A percentile compares a stretch with the other conserved stretches of the same genome.
phyloP scores from a whole-genome alignment of 2,888 invertebrate species.

The Calephelis perditalis region DNA sequence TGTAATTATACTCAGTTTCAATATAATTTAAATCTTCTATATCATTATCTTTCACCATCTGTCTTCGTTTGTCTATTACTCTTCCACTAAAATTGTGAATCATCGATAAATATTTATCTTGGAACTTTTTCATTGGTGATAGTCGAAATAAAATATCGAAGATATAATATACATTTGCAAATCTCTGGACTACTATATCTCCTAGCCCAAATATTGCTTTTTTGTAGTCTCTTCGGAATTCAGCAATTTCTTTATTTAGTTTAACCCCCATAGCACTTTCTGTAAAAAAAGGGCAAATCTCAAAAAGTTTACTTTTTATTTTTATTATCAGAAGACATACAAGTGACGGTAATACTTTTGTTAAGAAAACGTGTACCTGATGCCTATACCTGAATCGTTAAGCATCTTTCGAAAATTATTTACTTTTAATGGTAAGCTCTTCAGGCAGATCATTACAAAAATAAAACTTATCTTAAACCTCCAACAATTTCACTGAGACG shows the following conservation, averaged over 20 bases:
- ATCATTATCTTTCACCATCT: constrained; percentile 54
- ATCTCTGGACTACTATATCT: constrained; percentile 48
- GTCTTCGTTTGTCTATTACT: constrained; percentile 30
- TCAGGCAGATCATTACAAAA: no score
- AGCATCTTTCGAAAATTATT: no score
- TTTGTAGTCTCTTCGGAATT: constrained; percentile 72
- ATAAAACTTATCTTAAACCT: no score
- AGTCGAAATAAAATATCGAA: constrained; percentile 73
- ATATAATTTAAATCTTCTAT: constrained; percentile 35
- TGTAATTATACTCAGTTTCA: constrained; percentile 35
- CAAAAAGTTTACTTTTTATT: no score
- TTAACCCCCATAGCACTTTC: constrained; percentile 85
- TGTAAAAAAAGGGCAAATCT: constrained; percentile 30
- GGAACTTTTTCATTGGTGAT: constrained; percentile 65
- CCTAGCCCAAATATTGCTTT: constrained; percentile 72
- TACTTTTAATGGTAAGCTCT: no score
- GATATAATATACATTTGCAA: constrained; percentile 77
- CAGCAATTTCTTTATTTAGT: constrained; percentile 59
- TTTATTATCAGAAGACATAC: no score
- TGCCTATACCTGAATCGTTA: no score
- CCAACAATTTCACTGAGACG: no score
- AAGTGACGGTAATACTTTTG: no score
- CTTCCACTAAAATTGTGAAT: constrained; percentile 50
- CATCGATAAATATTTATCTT: constrained; percentile 49
- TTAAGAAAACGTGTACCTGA: no score